These are phyloP conservation scores for Microchrysa polita DNA, from an alignment of 2,888 invertebrate genomes.

Conservation along the genomic window DNA sequence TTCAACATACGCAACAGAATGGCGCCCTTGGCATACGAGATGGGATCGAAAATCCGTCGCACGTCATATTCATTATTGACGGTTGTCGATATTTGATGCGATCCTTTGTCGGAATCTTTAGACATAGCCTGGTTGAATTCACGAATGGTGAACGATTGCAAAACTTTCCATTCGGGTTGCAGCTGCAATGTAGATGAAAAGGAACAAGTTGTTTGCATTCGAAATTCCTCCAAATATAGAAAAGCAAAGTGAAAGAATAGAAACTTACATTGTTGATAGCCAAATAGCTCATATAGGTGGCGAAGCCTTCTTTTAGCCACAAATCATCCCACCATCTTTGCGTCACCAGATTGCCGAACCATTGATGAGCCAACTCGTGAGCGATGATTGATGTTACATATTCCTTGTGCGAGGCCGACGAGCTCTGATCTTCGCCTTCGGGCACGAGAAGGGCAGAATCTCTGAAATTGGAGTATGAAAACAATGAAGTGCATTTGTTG, in stretches of 20 bases:
- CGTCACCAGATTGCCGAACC: constrained; percentile 83
- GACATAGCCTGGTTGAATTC: constrained; percentile 69
- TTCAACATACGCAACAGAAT: constrained; percentile 78
- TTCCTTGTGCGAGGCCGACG: constrained; percentile 70
- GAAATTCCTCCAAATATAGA: neutral
- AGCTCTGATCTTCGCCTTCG: constrained; percentile 60
- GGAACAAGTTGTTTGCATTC: neutral
- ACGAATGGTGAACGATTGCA: constrained; percentile 67
- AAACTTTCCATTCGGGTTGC: constrained; percentile 69
- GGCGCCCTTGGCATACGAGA: constrained; percentile 79
- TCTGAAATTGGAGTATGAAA: constrained; percentile 59
- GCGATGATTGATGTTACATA: constrained; percentile 73
- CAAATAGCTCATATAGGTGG: constrained; percentile 66
- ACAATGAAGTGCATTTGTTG: neutral
- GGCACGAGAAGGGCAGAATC: constrained; percentile 70
- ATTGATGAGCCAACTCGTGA: constrained; percentile 85
- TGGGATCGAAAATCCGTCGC: constrained; percentile 74
- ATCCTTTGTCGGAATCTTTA: constrained; percentile 70
- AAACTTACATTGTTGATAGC: constrained; percentile 58
- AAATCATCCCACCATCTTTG: constrained; percentile 79
- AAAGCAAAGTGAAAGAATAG: constrained; percentile 20
- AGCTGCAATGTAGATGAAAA: constrained; percentile 59
- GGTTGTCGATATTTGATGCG: constrained; percentile 73
- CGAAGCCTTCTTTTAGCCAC: constrained; percentile 73
- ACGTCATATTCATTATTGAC: constrained; percentile 72